phyloP scores from a whole-genome alignment of 2,888 invertebrate species.

The Plebejus anna region DNA sequence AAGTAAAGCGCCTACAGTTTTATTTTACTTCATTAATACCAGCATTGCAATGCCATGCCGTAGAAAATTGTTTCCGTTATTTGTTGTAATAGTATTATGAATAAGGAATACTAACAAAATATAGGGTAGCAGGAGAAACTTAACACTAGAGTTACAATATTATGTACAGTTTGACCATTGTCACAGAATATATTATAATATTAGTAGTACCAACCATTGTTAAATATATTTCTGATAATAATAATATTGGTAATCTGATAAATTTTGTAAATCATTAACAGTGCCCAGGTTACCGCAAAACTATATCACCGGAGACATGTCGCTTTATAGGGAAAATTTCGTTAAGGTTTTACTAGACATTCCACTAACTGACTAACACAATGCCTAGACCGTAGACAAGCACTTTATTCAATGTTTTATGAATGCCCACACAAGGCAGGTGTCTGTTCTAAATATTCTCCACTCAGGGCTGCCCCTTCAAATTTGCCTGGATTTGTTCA shows the following conservation, averaged over 20 bases:
- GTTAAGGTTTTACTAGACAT: conserved; percentile 1
- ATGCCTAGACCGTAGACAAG: conserved; percentile 19
- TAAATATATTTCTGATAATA: not conserved
- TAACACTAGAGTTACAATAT: too few species aligned
- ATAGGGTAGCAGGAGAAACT: too few species aligned
- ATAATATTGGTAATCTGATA: not conserved
- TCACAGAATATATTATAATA: too few species aligned
- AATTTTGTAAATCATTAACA: not conserved
- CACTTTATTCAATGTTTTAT: conserved; percentile 26
- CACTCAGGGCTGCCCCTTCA: conserved; percentile 15
- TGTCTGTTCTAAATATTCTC: conserved; percentile 25
- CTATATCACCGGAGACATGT: not conserved
- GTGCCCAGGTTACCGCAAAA: not conserved
- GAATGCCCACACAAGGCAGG: conserved; percentile 21
- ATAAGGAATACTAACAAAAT: too few species aligned
- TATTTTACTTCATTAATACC: too few species aligned
- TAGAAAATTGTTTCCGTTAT: too few species aligned
- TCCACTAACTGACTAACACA: conserved; percentile 12
- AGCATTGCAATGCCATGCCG: not conserved
- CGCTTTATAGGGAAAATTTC: not conserved
- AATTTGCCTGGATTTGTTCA: not conserved
- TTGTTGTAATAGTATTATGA: too few species aligned
- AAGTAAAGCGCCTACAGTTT: too few species aligned
- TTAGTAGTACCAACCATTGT: too few species aligned
- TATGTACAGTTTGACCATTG: too few species aligned